phyloP scores from a whole-genome alignment of 2,113 vertebrate species.

The Murina feae region DNA sequence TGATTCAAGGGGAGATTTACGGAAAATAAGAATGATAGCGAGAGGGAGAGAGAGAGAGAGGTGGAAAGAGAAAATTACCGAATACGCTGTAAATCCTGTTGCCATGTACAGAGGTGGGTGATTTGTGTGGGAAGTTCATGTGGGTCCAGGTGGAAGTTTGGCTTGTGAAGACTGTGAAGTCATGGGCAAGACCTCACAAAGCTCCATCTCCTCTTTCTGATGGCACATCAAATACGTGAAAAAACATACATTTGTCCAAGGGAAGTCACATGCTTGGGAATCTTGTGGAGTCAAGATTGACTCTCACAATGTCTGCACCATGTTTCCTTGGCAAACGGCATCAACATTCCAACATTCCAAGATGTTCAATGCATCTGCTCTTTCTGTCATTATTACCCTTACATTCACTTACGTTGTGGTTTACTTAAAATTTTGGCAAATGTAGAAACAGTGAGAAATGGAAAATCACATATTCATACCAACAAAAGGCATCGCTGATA shows the following conservation, averaged over 20 bases:
- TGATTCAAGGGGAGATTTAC: not conserved
- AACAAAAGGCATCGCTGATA: not conserved
- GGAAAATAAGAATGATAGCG: not conserved
- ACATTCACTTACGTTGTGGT: not conserved
- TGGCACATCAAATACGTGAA: not conserved
- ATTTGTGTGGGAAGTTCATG: no score
- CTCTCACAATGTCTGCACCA: no score
- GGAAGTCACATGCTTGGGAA: not conserved
- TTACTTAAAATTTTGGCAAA: not conserved
- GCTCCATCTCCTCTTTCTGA: not conserved
- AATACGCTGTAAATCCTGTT: accelerated
- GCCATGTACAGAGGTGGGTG: not conserved
- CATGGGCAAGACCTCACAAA: not conserved
- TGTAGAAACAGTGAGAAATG: not conserved
- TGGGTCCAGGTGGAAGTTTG: not conserved
- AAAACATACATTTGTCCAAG: not conserved
- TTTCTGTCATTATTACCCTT: not conserved
- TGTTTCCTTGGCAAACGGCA: not conserved
- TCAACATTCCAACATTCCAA: not conserved
- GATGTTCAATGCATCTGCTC: not conserved
- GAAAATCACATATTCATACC: not conserved
- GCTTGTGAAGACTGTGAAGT: not conserved
- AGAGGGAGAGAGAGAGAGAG: no score
- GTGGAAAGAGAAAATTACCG: no score
- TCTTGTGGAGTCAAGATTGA: not conserved